Percentiles rank a stretch among this genome's conserved stretches.
These are phyloP conservation scores for Cranoglanis bouderius DNA, from an alignment of 2,113 vertebrate species.

Conservation along the genomic window DNA sequence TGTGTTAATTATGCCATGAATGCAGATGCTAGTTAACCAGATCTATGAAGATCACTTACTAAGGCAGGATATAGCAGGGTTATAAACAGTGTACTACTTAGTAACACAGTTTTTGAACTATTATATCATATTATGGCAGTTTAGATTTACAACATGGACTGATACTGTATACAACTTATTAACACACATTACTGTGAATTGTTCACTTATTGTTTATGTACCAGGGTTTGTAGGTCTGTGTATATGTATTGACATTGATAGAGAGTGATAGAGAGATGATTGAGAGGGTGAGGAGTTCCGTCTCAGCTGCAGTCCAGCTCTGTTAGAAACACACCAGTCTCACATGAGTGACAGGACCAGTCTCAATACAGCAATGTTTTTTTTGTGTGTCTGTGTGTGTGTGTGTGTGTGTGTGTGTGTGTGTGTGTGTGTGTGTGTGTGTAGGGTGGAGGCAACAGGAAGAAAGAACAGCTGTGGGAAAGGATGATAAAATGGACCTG, in stretches of 20 bases:
- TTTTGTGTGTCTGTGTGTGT: slow-evolving; percentile 2
- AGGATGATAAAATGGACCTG: slow-evolving; percentile 22
- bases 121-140: neutral
- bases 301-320: slow-evolving; percentile 53
- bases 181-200: neutral
- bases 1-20: neutral
- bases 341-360: slow-evolving; percentile 42
- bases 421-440: neutral
- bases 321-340: slow-evolving; percentile 60
- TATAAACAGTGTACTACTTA: neutral
- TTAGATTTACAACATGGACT: neutral
- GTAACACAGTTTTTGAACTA: neutral
- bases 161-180: neutral
- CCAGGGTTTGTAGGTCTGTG: neutral
- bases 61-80: neutral
- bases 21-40: neutral
- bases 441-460: slow-evolving; percentile 9
- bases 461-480: slow-evolving; percentile 39
- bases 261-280: neutral
- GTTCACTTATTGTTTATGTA: neutral
- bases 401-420: slow-evolving; percentile 22
- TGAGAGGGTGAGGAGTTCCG: slow-evolving; percentile 30
- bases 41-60: neutral
- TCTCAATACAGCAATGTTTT: slow-evolving; percentile 27
- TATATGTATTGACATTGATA: neutral